Conservation (phyloP, 2,113 vertebrate genomes). For the Aptenodytes forsteri region DNA sequence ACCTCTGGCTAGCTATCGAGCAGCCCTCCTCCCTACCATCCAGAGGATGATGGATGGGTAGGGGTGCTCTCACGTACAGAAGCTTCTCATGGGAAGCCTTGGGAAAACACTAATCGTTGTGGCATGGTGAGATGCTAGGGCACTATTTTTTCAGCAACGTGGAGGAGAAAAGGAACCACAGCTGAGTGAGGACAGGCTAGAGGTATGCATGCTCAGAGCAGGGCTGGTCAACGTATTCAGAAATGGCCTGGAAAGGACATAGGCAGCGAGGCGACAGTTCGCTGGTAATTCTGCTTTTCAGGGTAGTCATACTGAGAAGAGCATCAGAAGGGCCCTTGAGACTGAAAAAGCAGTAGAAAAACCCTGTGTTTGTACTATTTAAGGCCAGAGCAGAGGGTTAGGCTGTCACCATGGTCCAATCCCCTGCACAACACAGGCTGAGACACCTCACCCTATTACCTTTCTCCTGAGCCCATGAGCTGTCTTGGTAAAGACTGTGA, state of each 20-base stretch:
- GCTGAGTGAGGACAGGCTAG: background rate
- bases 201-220: background rate
- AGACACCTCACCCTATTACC: background rate
- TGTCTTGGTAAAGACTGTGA: background rate
- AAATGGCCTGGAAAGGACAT: background rate
- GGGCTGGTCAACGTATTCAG: background rate
- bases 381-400: background rate
- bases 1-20: background rate
- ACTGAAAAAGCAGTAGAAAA: background rate
- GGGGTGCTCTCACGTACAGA: background rate
- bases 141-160: background rate
- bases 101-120: background rate
- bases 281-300: background rate
- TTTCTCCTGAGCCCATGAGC: background rate
- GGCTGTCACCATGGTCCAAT: background rate
- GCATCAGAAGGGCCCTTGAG: background rate
- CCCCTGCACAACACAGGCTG: background rate
- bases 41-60: background rate
- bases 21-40: background rate
- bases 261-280: background rate
- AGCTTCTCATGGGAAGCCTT: background rate
- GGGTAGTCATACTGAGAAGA: background rate
- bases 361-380: background rate
- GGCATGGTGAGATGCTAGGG: background rate
- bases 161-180: background rate